Evolutionary conservation across 2,888 invertebrate genomes (phyloP).

Genomic region (Plebejus argus): DNA sequence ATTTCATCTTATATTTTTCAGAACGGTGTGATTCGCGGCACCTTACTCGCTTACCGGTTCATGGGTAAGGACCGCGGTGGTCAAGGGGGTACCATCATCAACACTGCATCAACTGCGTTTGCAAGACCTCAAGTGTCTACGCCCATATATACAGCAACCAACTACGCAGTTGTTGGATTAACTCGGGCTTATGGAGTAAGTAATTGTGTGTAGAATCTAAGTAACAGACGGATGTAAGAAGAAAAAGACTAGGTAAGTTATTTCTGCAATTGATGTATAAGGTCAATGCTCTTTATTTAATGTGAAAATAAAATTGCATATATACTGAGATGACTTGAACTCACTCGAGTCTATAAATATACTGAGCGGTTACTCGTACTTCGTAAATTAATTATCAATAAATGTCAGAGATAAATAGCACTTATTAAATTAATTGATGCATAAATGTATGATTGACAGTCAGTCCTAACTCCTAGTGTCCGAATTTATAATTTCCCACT

Average conservation of each 20-base stretch:
- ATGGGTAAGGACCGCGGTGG: constrained; percentile 89
- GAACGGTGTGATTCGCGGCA: constrained; percentile 89
- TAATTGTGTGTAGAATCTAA: constrained; percentile 34
- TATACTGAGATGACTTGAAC: neutral
- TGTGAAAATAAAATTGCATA: neutral
- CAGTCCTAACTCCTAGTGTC: neutral
- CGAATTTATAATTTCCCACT: too few species aligned
- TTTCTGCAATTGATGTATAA: neutral
- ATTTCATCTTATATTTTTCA: constrained; percentile 52
- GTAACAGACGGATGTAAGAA: neutral
- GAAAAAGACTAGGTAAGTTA: neutral
- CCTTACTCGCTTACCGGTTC: constrained; percentile 86
- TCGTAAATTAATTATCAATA: neutral
- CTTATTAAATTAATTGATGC: neutral
- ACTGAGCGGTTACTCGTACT: neutral
- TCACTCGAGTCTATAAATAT: constrained; percentile 4
- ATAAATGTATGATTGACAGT: neutral
- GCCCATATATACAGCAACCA: constrained; percentile 89
- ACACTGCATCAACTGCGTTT: constrained; percentile 87
- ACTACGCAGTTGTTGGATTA: constrained; percentile 87
- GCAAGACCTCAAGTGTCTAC: constrained; percentile 85
- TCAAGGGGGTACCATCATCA: constrained; percentile 87
- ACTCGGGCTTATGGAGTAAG: constrained; percentile 87
- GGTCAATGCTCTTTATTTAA: neutral
- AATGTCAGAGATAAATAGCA: neutral